Conservation (phyloP, 1,140 invertebrate genomes). For the Drepana arcuata region DNA sequence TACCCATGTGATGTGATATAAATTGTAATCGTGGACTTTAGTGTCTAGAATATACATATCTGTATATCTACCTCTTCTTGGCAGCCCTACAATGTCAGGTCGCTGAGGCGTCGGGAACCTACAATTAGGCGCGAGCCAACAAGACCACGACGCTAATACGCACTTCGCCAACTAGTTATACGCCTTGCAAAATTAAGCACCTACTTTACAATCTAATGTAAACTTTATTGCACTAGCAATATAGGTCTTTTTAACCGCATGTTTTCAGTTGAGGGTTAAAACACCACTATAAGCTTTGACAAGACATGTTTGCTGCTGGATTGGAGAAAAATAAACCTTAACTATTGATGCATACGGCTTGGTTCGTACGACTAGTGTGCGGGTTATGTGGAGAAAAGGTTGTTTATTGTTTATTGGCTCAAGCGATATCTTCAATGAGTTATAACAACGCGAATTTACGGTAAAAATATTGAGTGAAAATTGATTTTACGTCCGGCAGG, state of each 20-base stretch:
- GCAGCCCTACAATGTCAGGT: conserved; percentile 53
- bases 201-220: conserved; percentile 22
- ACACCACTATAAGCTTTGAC: conserved; percentile 24
- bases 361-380: too few relatives aligned
- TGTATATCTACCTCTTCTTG: too few relatives aligned
- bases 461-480: conserved; percentile 49
- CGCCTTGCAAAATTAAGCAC: conserved; percentile 19
- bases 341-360: too few relatives aligned
- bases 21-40: too few relatives aligned
- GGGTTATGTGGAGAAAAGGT: conserved; percentile 48
- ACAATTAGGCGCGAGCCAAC: conserved; percentile 57
- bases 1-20: too few relatives aligned
- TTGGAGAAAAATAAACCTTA: conserved; percentile 2
- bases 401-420: conserved; percentile 54
- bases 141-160: conserved; percentile 53
- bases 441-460: conserved; percentile 32
- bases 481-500: conserved; percentile 28
- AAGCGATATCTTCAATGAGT: conserved; percentile 31
- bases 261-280: conserved; percentile 20
- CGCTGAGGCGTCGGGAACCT: conserved; percentile 65
- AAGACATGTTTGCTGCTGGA: conserved; percentile 8
- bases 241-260: conserved; percentile 14
- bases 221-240: conserved; percentile 19
- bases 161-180: conserved; percentile 53
- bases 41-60: too few relatives aligned